A percentile compares a stretch with the other conserved stretches of the same genome.
phyloP scores from a whole-genome alignment of 2,113 vertebrate genomes.

The Butastur rufipennis region DNA sequence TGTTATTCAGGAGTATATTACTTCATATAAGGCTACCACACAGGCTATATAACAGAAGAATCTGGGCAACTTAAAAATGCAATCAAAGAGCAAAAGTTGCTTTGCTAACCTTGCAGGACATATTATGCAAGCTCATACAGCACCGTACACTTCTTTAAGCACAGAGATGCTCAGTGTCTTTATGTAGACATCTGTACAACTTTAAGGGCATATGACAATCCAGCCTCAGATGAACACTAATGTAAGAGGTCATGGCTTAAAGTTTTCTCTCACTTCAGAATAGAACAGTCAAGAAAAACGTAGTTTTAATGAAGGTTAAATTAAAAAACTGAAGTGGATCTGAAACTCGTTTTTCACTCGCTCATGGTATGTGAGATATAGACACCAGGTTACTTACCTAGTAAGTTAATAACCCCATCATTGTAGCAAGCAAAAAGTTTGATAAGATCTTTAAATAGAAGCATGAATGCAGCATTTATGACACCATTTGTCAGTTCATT shows the following conservation, averaged over 20 bases:
- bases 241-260: neutral
- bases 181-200: neutral
- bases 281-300: neutral
- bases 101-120: neutral
- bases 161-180: neutral
- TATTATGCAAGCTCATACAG: neutral
- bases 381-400: constrained; percentile 76
- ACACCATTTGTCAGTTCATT: constrained; percentile 92
- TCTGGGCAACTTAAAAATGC: neutral
- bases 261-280: neutral
- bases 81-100: neutral
- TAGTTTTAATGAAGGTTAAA: neutral
- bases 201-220: neutral
- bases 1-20: neutral
- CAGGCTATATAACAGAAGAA: neutral
- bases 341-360: neutral
- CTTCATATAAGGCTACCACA: neutral
- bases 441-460: constrained; percentile 98
- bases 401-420: constrained; percentile 96
- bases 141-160: neutral
- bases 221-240: neutral
- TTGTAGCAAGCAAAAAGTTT: constrained; percentile 99
- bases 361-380: neutral
- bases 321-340: neutral
- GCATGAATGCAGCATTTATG: constrained; percentile 95